Percentiles rank a stretch among this genome's conserved stretches.
Conservation (phyloP, 2,888 invertebrate species). For the Drosophila robusta region DNA sequence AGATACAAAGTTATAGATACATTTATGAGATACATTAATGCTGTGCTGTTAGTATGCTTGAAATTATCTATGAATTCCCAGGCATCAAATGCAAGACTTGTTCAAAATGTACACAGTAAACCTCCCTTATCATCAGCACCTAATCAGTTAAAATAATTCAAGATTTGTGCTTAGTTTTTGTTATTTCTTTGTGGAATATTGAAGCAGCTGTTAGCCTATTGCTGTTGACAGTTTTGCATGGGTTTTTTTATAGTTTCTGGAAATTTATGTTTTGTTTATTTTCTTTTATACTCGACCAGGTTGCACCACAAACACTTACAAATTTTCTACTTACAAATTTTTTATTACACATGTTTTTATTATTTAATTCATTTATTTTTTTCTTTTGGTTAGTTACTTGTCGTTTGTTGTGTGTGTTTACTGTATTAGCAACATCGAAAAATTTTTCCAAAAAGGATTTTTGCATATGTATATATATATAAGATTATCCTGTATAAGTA, state of each 20-base stretch:
- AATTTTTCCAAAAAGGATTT: conserved; percentile 78
- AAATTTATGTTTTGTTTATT: conserved; percentile 6
- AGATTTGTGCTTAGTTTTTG: conserved; percentile 26
- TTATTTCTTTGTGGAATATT: conserved; percentile 11
- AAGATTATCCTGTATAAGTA: conserved; percentile 68
- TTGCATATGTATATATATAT: conserved; percentile 76
- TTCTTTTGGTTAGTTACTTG: conserved; percentile 29
- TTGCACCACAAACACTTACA: conserved; percentile 77
- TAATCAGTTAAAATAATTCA: conserved; percentile 12
- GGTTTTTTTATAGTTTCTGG: conserved; percentile 1
- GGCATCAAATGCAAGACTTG: conserved; percentile 40
- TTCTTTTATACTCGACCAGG: conserved; percentile 75
- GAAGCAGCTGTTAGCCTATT: conserved; percentile 50
- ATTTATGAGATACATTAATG: conserved; percentile 21
- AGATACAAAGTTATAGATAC: conserved; percentile 39
- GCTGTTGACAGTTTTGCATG: conserved; percentile 43
- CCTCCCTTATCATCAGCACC: background rate
- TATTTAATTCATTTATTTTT: conserved; percentile 7
- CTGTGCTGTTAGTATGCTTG: conserved; percentile 27
- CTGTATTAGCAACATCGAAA: conserved; percentile 74
- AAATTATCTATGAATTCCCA: conserved; percentile 25
- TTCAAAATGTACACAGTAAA: conserved; percentile 22
- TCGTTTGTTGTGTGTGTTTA: conserved; percentile 34
- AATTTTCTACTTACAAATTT: conserved; percentile 55
- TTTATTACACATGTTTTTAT: conserved; percentile 10